These are phyloP conservation scores for Bubalus kerabau DNA, from an alignment of 2,113 vertebrate species.

Conservation along the genomic window DNA sequence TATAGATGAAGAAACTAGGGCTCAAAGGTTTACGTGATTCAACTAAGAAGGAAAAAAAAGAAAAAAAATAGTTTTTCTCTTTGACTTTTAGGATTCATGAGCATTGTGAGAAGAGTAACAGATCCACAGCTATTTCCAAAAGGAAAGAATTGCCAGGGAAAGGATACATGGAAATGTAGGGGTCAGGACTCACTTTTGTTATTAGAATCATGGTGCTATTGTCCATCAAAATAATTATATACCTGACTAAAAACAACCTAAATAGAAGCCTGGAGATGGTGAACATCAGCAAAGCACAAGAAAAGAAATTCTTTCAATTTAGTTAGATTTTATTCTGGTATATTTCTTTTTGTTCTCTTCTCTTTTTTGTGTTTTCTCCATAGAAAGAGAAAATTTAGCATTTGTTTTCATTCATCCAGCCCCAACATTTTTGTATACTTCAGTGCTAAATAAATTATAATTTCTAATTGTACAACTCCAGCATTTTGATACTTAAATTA, in stretches of 20 bases:
- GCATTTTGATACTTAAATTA: not conserved
- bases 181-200: not conserved
- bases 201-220: not conserved
- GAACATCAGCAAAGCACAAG: not conserved
- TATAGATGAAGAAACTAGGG: not conserved
- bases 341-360: not conserved
- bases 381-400: not conserved
- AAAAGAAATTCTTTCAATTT: not conserved
- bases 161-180: not conserved
- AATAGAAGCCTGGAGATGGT: not conserved
- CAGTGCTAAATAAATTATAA: not conserved
- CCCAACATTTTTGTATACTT: not conserved
- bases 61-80: not conserved
- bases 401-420: no score
- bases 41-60: not conserved
- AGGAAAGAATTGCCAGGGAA: not conserved
- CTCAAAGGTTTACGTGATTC: not conserved
- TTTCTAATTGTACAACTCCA: not conserved
- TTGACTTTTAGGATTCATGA: not conserved
- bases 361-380: not conserved
- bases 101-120: not conserved
- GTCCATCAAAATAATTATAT: not conserved
- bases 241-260: not conserved
- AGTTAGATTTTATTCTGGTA: not conserved
- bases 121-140: not conserved